phyloP scores from a whole-genome alignment of 2,888 invertebrate species.

The Ectemnius cavifrons region DNA sequence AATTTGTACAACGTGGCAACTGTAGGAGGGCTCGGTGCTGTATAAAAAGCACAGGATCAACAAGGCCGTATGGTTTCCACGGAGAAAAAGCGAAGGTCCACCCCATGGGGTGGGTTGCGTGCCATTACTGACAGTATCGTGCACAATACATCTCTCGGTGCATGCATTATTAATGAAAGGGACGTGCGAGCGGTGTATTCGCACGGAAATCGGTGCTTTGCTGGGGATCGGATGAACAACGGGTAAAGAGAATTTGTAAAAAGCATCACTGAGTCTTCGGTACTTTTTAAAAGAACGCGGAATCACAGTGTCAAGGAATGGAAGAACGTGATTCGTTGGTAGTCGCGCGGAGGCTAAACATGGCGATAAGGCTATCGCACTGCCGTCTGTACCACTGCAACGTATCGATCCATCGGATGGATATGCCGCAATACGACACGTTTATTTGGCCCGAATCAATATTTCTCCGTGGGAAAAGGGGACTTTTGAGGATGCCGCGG shows the following conservation, averaged over 20 bases:
- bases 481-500: neutral
- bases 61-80: too few relatives aligned
- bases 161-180: conserved; percentile 62
- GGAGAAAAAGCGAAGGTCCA: too few relatives aligned
- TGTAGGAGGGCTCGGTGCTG: too few relatives aligned
- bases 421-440: conserved; percentile 73
- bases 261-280: conserved; percentile 19
- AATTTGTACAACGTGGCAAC: too few relatives aligned
- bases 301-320: neutral
- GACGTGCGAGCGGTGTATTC: conserved; percentile 22
- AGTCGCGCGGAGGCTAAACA: conserved; percentile 36
- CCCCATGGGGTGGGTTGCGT: conserved; percentile 27
- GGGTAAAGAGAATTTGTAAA: conserved; percentile 12
- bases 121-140: conserved; percentile 25
- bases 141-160: conserved; percentile 42
- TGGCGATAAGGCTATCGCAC: conserved; percentile 53
- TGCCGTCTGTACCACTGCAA: conserved; percentile 57
- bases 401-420: conserved; percentile 73
- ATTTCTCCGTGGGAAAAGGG: conserved; percentile 6
- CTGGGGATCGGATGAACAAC: neutral
- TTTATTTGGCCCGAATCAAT: conserved; percentile 50
- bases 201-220: conserved; percentile 10
- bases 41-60: too few relatives aligned
- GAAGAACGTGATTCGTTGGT: conserved; percentile 36
- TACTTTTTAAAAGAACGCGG: conserved; percentile 29